Conservation (phyloP, 1,140 invertebrate species). For the Drosophila sturtevanti region DNA sequence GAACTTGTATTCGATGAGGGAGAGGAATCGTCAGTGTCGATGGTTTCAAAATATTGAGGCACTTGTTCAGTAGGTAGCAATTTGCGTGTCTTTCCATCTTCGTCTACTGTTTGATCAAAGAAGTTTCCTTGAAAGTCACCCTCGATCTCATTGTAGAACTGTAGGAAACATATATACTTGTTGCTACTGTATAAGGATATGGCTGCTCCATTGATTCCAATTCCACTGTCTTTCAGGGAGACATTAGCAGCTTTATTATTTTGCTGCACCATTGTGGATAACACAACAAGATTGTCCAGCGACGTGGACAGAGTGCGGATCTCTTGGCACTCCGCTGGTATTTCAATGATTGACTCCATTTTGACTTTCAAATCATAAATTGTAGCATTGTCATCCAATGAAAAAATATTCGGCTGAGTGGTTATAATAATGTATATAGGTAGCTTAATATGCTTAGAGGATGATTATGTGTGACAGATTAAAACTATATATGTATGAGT, state of each 20-base stretch:
- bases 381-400: slow-evolving; percentile 18
- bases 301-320: slow-evolving; percentile 18
- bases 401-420: slow-evolving; percentile 16
- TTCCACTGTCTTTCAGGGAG: background rate
- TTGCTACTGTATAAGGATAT: slow-evolving; percentile 28
- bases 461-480: too few species aligned
- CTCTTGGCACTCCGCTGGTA: slow-evolving; percentile 18
- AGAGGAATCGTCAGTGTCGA: background rate
- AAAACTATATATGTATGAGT: background rate
- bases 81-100: background rate
- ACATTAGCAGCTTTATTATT: background rate
- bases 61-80: background rate
- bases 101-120: slow-evolving; percentile 4
- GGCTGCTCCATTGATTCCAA: slow-evolving; percentile 22
- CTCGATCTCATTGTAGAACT: slow-evolving; percentile 34
- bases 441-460: too few species aligned
- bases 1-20: background rate
- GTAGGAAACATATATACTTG: slow-evolving; percentile 30
- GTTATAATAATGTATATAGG: background rate
- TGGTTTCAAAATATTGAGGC: background rate
- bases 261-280: slow-evolving; percentile 10
- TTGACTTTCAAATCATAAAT: slow-evolving; percentile 17
- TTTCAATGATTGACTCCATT: slow-evolving; percentile 14
- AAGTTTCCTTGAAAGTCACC: slow-evolving; percentile 25
- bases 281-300: slow-evolving; percentile 10